Percentiles rank a stretch among this genome's conserved stretches.
phyloP scores from a whole-genome alignment of 35 echinoderm and acorn worm genomes.

The Eucidaris tribuloides region DNA sequence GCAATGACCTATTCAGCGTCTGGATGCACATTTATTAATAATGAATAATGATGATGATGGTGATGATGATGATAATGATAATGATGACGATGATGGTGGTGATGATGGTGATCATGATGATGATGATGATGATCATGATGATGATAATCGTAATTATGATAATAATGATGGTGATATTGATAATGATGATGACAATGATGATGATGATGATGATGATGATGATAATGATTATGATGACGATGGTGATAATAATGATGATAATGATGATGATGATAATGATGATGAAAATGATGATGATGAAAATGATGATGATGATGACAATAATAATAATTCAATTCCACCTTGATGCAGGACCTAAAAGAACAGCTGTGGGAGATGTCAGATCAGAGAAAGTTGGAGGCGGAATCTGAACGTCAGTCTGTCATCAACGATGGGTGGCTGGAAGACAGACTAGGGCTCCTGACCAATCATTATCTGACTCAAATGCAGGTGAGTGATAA shows the following conservation, averaged over 20 bases:
- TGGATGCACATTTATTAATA: too few species aligned
- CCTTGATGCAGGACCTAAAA: conserved; percentile 73
- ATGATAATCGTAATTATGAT: not conserved
- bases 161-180: not conserved
- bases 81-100: not conserved
- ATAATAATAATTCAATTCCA: not conserved
- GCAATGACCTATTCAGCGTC: too few species aligned
- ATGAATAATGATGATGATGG: not conserved
- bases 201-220: conserved; percentile 12
- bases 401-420: conserved; percentile 75
- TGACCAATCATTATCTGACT: conserved; percentile 96
- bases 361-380: conserved; percentile 97
- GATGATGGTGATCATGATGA: not conserved
- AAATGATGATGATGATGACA: not conserved
- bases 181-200: conserved; percentile 1
- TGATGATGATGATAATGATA: not conserved
- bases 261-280: not conserved
- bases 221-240: not conserved
- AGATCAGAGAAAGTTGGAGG: conserved; percentile 86
- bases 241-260: not conserved
- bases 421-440: conserved; percentile 99
- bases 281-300: not conserved
- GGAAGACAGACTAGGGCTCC: conserved; percentile 85
- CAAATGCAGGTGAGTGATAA: conserved; percentile 80
- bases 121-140: not conserved